These are phyloP conservation scores for Desmophyllum pertusum DNA, from an alignment of 92 coral and sea anemone species.

Conservation along the genomic window DNA sequence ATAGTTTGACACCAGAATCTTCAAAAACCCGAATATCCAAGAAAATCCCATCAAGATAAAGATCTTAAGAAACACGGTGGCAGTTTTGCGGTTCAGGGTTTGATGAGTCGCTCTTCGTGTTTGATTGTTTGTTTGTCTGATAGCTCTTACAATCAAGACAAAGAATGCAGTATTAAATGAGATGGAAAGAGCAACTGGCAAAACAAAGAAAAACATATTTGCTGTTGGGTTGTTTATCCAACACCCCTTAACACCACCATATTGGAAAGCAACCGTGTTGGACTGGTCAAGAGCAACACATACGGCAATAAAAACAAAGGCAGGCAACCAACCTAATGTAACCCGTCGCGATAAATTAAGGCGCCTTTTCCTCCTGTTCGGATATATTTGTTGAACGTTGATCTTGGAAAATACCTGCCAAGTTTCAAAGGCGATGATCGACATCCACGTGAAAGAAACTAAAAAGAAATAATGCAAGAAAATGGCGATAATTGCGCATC, in stretches of 20 bases:
- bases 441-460: slow-evolving; percentile 74
- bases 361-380: not conserved
- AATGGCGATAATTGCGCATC: slow-evolving; percentile 61
- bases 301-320: slow-evolving; percentile 54
- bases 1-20: slow-evolving; percentile 24
- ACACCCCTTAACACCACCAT: slow-evolving; percentile 68
- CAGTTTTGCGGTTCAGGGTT: slow-evolving; percentile 11
- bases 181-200: slow-evolving; percentile 58
- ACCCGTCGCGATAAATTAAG: slow-evolving; percentile 5
- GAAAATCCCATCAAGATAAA: slow-evolving; percentile 75
- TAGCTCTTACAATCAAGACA: slow-evolving; percentile 51
- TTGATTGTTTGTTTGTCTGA: slow-evolving; percentile 32
- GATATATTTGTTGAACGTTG: slow-evolving; percentile 16
- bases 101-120: slow-evolving; percentile 28
- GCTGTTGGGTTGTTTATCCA: slow-evolving; percentile 63
- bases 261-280: slow-evolving; percentile 50
- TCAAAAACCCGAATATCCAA: slow-evolving; percentile 68
- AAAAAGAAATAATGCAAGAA: slow-evolving; percentile 60
- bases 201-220: slow-evolving; percentile 30
- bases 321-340: slow-evolving; percentile 64
- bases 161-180: slow-evolving; percentile 62
- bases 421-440: slow-evolving; percentile 73
- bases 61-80: slow-evolving; percentile 58
- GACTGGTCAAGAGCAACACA: slow-evolving; percentile 66
- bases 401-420: slow-evolving; percentile 62